Conservation (phyloP, 2,888 invertebrate species). For the Carcina quercana region DNA sequence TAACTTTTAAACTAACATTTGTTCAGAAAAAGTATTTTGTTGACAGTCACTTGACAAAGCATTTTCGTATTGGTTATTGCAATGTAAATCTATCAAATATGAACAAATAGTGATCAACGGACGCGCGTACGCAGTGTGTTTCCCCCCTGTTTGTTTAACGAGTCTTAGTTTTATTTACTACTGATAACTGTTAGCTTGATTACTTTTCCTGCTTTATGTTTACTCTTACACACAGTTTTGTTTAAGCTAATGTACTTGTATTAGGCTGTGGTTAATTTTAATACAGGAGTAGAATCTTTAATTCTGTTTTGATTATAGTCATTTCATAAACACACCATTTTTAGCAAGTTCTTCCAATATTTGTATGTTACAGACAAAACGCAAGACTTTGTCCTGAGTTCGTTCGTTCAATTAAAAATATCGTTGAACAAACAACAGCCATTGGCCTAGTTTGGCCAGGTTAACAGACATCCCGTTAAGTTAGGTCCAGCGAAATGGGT, state of each 20-base stretch:
- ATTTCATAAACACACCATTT: no score
- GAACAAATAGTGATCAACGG: conserved; percentile 22
- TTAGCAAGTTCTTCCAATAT: no score
- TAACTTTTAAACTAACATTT: conserved; percentile 19
- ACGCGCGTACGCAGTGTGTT: conserved; percentile 19
- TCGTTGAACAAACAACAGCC: conserved; percentile 15
- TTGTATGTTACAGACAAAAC: no score
- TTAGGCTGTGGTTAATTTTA: no score
- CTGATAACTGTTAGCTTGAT: conserved; percentile 56
- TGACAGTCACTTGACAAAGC: no score
- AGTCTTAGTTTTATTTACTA: conserved; percentile 48
- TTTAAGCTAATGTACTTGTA: conserved; percentile 1
- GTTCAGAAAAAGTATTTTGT: conserved; percentile 20
- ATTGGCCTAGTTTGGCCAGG: conserved; percentile 24
- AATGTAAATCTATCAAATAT: conserved; percentile 32
- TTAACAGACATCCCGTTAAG: conserved; percentile 30
- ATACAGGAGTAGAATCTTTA: no score
- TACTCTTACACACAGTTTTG: conserved; percentile 25
- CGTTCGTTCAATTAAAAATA: conserved; percentile 8
- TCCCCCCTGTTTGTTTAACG: conserved; percentile 45
- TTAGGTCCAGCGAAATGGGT: conserved; percentile 29
- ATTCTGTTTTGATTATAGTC: no score
- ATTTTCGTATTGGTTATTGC: conserved; percentile 23
- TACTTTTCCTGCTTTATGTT: conserved; percentile 48
- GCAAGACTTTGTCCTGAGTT: no score